phyloP scores from a whole-genome alignment of 2,888 invertebrate genomes.

The Bellardia bayeri region DNA sequence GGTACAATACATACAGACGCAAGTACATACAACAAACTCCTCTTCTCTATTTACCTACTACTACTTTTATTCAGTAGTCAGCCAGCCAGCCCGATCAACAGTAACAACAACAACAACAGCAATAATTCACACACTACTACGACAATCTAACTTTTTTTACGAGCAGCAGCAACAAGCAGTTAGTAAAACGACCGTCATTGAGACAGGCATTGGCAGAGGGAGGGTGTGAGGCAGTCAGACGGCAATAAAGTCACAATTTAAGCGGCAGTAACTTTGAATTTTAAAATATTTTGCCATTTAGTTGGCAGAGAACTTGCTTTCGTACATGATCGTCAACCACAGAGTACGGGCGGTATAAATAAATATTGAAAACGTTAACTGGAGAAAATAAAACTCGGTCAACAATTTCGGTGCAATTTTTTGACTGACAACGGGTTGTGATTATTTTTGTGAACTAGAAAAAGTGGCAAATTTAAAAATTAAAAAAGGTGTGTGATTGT shows the following conservation, averaged over 20 bases:
- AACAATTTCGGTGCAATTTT: conserved; percentile 49
- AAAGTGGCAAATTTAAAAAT: conserved; percentile 25
- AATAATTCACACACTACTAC: conserved; percentile 30
- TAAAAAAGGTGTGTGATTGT: conserved; percentile 50
- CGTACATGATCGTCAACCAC: conserved; percentile 77
- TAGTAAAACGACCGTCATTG: conserved; percentile 42
- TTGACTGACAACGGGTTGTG: conserved; percentile 18
- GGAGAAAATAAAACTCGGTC: conserved; percentile 49
- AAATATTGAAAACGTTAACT: conserved; percentile 25
- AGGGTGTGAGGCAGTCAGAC: conserved; percentile 14
- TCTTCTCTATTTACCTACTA: conserved; percentile 46
- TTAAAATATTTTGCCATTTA: conserved; percentile 77
- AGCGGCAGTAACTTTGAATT: conserved; percentile 71
- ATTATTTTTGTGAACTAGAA: conserved; percentile 14
- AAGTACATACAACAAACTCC: conserved; percentile 26
- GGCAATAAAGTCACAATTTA: conserved; percentile 67
- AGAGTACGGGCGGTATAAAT: conserved; percentile 50
- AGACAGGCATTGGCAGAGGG: background rate
- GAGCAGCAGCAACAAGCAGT: conserved; percentile 39
- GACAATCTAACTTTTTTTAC: conserved; percentile 61
- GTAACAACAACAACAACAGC: conserved; percentile 51
- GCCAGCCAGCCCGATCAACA: conserved; percentile 62
- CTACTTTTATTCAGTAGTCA: conserved; percentile 44
- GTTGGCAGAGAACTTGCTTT: conserved; percentile 81
- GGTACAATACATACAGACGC: background rate